A percentile compares a stretch with the other conserved stretches of the same genome.
These are phyloP conservation scores for Nylanderia fulva DNA, from an alignment of 1,140 invertebrate species.

Conservation along the genomic window DNA sequence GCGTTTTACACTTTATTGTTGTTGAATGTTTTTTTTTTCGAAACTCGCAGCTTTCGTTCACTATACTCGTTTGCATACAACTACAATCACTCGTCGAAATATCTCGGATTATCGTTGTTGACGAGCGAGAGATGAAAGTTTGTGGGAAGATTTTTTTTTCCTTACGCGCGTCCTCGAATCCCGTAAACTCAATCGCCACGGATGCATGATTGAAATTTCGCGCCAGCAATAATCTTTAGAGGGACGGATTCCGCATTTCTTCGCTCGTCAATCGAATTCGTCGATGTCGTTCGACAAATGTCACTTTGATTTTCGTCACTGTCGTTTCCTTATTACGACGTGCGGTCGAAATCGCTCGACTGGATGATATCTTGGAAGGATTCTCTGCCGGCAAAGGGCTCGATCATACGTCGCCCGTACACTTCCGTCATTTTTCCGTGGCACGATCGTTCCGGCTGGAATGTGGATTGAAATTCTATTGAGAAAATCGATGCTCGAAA, in stretches of 20 bases:
- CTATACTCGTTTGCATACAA: neutral
- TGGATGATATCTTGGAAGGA: constrained; percentile 39
- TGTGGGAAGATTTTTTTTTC: constrained; percentile 14
- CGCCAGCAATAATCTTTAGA: constrained; percentile 7
- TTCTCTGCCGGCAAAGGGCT: constrained; percentile 31
- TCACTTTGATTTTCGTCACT: constrained; percentile 54
- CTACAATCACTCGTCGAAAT: neutral
- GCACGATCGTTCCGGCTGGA: constrained; percentile 50
- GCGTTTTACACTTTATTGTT: neutral
- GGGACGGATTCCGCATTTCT: constrained; percentile 31
- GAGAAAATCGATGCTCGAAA: constrained; percentile 68
- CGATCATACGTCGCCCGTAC: constrained; percentile 45
- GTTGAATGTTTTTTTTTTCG: neutral
- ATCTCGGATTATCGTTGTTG: neutral
- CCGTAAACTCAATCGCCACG: constrained; percentile 39
- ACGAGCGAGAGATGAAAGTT: constrained; percentile 1
- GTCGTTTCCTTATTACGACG: constrained; percentile 59
- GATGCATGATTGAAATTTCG: constrained; percentile 32
- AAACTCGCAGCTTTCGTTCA: neutral
- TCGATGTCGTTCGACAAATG: constrained; percentile 8
- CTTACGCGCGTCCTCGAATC: constrained; percentile 34
- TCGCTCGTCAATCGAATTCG: neutral
- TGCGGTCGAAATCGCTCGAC: constrained; percentile 41
- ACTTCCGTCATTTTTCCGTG: constrained; percentile 66
- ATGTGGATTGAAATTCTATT: constrained; percentile 66